Conservation (phyloP, 2,113 vertebrate genomes). For the Perccottus glenii region DNA sequence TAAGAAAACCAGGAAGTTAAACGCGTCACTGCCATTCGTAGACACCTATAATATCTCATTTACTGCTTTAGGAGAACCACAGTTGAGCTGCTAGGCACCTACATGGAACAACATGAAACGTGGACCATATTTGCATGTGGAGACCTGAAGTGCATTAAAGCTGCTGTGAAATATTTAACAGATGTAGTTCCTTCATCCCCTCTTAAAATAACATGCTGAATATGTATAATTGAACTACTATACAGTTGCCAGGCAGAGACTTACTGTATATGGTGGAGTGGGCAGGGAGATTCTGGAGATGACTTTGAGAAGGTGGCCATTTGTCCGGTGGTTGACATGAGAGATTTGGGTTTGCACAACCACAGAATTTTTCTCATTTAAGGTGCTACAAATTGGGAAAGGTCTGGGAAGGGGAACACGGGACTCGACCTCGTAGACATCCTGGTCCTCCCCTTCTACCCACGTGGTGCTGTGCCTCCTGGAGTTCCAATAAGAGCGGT, state of each 20-base stretch:
- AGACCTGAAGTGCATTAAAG: constrained; percentile 22
- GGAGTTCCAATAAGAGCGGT: constrained; percentile 83
- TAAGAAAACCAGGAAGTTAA: constrained; percentile 46
- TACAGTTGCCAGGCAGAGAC: constrained; percentile 62
- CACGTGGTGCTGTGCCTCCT: constrained; percentile 74
- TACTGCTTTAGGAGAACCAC: constrained; percentile 6
- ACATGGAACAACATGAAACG: constrained; percentile 14
- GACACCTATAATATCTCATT: constrained; percentile 30
- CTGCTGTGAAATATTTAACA: constrained; percentile 21
- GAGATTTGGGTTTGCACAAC: constrained; percentile 92
- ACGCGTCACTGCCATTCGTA: constrained; percentile 27
- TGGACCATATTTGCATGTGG: constrained; percentile 22
- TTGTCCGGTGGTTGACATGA: constrained; percentile 85
- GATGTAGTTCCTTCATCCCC: neutral
- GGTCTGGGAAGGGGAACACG: constrained; percentile 91
- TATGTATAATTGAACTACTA: constrained; percentile 16
- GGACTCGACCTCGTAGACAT: constrained; percentile 93
- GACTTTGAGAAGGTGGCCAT: constrained; percentile 90
- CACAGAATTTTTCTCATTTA: constrained; percentile 90
- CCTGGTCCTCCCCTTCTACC: constrained; percentile 86
- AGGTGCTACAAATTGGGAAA: constrained; percentile 81
- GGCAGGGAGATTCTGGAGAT: constrained; percentile 95
- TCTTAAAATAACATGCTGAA: constrained; percentile 7
- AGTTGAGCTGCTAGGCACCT: constrained; percentile 3
- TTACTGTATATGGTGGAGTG: constrained; percentile 96